Evolutionary conservation across 2,888 invertebrate species (phyloP), one percentile per base, ranked within the genome.

Genomic region (Herminia tarsipennalis): DNA sequence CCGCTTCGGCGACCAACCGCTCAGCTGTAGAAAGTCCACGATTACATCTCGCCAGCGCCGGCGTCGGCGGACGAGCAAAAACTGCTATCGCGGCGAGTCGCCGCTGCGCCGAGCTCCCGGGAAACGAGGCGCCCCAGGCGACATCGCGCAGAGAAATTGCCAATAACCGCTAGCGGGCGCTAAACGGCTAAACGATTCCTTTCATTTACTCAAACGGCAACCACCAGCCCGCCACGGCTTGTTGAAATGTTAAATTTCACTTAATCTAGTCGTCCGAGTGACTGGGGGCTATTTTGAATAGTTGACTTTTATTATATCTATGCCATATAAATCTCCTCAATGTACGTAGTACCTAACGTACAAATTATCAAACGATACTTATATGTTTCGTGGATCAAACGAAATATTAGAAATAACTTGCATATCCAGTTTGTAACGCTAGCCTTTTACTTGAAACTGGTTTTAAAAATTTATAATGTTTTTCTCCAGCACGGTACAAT

Each of bases 11-110:
- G 65, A 71, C 69, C 73, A 72, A 72, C 76, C 78, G 80, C 85
- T 86, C 88, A 84, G 81, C 88, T 81, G 87, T 90, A 90, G 89
- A 91, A 91, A 91, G 90, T 90, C 87, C 85, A 82, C 83, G 86
- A 88, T 86, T 88, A 86, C 81, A 88, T 86, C 84, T 83, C 77
- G 73, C 66, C 74, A 70, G 76, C 66, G 73, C 76, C 66, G 67
- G 63, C 76, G 79, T 69, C 78, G 78, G 76, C 80, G 82, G 82
- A 78, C 86, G 81, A 80, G 83, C 81, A 87, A 88, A 88, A 86
- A 86, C 84, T 83, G 82, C 83, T 83, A 83, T 87, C 85, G 74
- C 79, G 66, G 59, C 70, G 68, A 67, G 70, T 75, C 69, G 65
- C 67, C 70, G 68, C 67, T 69, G 74, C 69, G 65, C 67, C 71